Evolutionary conservation across 2,888 invertebrate species (phyloP).

Genomic region (Tupiocoris notatus): DNA sequence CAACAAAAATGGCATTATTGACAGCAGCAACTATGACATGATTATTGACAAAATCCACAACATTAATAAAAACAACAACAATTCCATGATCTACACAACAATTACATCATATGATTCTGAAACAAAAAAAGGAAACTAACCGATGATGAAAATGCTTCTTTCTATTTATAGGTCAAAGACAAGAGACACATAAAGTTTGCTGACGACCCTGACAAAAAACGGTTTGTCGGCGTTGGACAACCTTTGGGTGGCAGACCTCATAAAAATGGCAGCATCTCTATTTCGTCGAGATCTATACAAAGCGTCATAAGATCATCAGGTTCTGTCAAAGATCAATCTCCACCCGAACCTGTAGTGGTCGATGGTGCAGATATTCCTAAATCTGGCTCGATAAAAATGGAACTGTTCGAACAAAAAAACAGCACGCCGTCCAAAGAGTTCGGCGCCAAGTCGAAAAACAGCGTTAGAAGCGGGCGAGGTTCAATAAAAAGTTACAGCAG

Average conservation of each 20-base stretch:
- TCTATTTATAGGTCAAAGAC: constrained; percentile 19
- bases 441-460: background rate
- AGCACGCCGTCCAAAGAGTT: too few relatives aligned
- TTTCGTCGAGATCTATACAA: background rate
- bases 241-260: background rate
- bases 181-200: constrained; percentile 23
- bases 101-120: too few relatives aligned
- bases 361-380: background rate
- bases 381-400: too few relatives aligned
- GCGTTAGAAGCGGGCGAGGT: background rate
- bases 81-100: too few relatives aligned
- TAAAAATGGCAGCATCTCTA: background rate
- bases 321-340: background rate
- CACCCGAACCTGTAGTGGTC: background rate
- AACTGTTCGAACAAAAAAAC: too few relatives aligned
- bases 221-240: background rate
- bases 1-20: too few relatives aligned
- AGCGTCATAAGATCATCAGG: background rate
- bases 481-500: background rate
- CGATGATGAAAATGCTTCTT: too few relatives aligned
- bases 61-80: too few relatives aligned
- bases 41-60: too few relatives aligned
- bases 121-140: too few relatives aligned
- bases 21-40: too few relatives aligned
- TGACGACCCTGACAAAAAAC: constrained; percentile 24